Percentiles rank a stretch among this genome's conserved stretches.
Conservation (phyloP, 2,113 vertebrate genomes). For the Seriola aureovittata region DNA sequence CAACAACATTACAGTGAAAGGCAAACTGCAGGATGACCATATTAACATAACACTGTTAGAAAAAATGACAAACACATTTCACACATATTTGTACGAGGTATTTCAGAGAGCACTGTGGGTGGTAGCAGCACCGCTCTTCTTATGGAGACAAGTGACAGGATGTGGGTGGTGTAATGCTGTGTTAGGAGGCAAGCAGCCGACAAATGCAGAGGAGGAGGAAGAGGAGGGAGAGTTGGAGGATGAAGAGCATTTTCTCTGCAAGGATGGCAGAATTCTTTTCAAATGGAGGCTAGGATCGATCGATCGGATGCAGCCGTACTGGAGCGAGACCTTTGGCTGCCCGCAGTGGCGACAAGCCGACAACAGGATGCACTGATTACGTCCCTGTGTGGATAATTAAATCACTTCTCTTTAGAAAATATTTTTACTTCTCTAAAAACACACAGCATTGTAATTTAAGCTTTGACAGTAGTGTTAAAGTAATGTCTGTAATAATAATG, state of each 20-base stretch:
- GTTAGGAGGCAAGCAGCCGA: slow-evolving; percentile 57
- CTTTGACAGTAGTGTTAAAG: not conserved
- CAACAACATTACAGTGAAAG: slow-evolving; percentile 12
- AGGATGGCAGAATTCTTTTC: slow-evolving; percentile 28
- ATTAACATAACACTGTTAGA: slow-evolving; percentile 2
- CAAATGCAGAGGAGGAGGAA: slow-evolving; percentile 77
- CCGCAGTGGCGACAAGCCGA: not conserved
- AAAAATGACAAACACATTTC: slow-evolving; percentile 19
- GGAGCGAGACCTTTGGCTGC: not conserved
- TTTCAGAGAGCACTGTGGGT: slow-evolving; percentile 67
- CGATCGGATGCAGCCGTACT: not conserved
- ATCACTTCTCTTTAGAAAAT: not conserved
- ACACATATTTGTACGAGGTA: slow-evolving; percentile 54
- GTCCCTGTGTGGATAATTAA: not conserved
- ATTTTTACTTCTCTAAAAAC: not conserved
- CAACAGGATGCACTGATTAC: not conserved
- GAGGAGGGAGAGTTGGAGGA: slow-evolving; percentile 74
- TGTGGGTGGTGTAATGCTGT: slow-evolving; percentile 73
- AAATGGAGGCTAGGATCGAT: not conserved
- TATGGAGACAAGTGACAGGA: slow-evolving; percentile 56
- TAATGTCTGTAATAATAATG: slow-evolving; percentile 20
- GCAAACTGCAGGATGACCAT: not conserved
- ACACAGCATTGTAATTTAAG: not conserved
- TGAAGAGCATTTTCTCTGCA: slow-evolving; percentile 57
- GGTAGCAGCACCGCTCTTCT: slow-evolving; percentile 57